Evolutionary conservation across 2,888 invertebrate genomes (phyloP).

Genomic region (Ephialtes manifestator): DNA sequence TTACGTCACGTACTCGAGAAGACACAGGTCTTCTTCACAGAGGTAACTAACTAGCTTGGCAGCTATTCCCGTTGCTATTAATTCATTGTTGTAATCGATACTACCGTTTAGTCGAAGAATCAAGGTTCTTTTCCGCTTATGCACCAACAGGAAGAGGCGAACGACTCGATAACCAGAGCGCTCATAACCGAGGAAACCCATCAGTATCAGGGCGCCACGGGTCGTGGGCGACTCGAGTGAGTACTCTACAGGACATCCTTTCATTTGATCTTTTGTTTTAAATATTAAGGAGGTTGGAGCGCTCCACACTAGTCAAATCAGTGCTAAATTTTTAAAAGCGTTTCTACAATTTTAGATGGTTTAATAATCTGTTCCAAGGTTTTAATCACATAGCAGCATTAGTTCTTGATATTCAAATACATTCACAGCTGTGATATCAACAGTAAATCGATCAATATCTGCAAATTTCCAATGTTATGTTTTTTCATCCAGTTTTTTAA

Average conservation of each 20-base stretch:
- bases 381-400: too few relatives aligned
- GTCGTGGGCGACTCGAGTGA: slow-evolving; percentile 85
- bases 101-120: slow-evolving; percentile 84
- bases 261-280: slow-evolving; percentile 1
- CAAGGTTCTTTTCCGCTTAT: slow-evolving; percentile 83
- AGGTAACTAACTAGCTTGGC: slow-evolving; percentile 85
- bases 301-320: too few relatives aligned
- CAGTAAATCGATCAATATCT: too few relatives aligned
- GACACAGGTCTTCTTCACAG: slow-evolving; percentile 95
- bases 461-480: too few relatives aligned
- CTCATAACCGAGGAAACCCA: slow-evolving; percentile 87
- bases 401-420: too few relatives aligned
- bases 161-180: slow-evolving; percentile 88
- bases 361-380: too few relatives aligned
- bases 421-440: too few relatives aligned
- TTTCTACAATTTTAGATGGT: too few relatives aligned
- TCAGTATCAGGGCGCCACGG: slow-evolving; percentile 75
- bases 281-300: too few relatives aligned
- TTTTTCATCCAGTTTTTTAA: too few relatives aligned
- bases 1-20: slow-evolving; percentile 96
- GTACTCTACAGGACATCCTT: slow-evolving; percentile 64
- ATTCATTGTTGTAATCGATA: slow-evolving; percentile 78
- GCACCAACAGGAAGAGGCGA: slow-evolving; percentile 89
- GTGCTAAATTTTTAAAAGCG: too few relatives aligned
- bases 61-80: slow-evolving; percentile 64